Percentiles rank a stretch among this genome's conserved stretches.
Conservation (phyloP, 2,113 vertebrate genomes). For the Sminthopsis crassicaudata region DNA sequence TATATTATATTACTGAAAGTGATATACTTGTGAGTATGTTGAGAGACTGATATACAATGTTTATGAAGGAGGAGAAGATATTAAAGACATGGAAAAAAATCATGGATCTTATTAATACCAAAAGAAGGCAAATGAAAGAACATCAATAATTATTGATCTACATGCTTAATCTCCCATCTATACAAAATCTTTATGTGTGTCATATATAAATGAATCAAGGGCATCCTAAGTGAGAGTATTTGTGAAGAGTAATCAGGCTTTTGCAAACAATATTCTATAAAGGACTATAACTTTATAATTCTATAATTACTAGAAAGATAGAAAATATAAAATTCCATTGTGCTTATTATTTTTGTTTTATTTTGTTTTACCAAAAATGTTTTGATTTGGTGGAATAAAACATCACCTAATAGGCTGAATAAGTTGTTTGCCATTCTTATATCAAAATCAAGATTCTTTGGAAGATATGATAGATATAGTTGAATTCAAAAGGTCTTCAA, state of each 20-base stretch:
- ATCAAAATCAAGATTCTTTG: background rate
- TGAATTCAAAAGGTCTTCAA: background rate
- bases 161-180: background rate
- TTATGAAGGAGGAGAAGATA: background rate
- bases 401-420: background rate
- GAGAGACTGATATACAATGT: background rate
- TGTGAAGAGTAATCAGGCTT: background rate
- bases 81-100: background rate
- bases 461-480: background rate
- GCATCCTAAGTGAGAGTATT: background rate
- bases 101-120: background rate
- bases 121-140: background rate
- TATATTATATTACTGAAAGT: background rate
- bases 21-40: background rate
- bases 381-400: background rate
- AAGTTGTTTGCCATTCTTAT: background rate
- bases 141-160: background rate
- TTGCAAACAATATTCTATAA: background rate
- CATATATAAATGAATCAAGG: background rate
- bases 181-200: background rate
- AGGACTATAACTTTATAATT: background rate
- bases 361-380: background rate
- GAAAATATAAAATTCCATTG: background rate
- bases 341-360: background rate
- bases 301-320: background rate